Percentiles rank a stretch among this genome's conserved stretches.
phyloP scores from a whole-genome alignment of 2,888 invertebrate species.

The Meteorus cinctellus region DNA sequence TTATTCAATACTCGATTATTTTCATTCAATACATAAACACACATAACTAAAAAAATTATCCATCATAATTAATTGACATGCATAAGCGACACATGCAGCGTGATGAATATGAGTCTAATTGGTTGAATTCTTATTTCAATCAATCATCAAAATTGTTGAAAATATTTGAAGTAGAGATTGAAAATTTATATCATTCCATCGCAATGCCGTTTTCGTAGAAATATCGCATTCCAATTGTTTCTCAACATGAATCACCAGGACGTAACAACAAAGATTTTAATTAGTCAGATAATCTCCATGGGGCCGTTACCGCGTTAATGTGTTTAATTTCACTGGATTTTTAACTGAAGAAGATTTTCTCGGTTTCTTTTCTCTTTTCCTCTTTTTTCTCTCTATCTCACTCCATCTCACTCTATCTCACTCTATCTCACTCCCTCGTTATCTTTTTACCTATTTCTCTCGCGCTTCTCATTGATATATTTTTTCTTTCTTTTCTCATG shows the following conservation, averaged over 20 bases:
- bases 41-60: neutral
- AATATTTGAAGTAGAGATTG: neutral
- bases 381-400: too few relatives aligned
- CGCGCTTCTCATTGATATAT: too few relatives aligned
- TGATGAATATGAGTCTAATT: constrained; percentile 2
- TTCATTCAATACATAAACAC: neutral
- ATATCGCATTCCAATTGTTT: neutral
- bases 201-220: neutral
- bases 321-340: neutral
- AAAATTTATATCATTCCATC: neutral
- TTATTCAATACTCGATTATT: constrained; percentile 3
- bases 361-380: neutral
- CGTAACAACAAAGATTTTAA: constrained; percentile 17
- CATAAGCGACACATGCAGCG: constrained; percentile 1
- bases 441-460: too few relatives aligned
- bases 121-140: constrained; percentile 23
- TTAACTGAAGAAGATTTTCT: neutral
- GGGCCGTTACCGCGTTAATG: neutral
- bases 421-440: neutral
- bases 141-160: constrained; percentile 22
- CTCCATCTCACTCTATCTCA: too few relatives aligned
- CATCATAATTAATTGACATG: neutral
- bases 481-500: neutral
- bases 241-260: neutral
- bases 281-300: neutral